These are phyloP conservation scores for Silvanus unidentatus DNA, from an alignment of 2,888 invertebrate genomes.

Conservation along the genomic window DNA sequence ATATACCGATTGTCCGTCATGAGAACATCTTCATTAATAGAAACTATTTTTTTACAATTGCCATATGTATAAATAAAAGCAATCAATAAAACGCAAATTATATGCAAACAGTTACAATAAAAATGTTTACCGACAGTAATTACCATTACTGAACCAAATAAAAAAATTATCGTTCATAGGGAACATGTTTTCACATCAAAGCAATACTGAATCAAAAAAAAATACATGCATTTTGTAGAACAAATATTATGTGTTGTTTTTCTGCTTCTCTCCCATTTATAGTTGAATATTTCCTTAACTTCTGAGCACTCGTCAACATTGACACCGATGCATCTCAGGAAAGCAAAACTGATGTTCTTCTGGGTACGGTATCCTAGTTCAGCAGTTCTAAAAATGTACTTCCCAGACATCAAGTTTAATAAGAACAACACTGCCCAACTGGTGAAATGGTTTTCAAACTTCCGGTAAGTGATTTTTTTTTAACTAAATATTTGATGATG, in stretches of 20 bases:
- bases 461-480: slow-evolving; percentile 73
- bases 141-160: too few species aligned
- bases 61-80: neutral
- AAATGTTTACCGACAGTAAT: too few species aligned
- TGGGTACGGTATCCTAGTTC: slow-evolving; percentile 99
- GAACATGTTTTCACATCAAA: too few species aligned
- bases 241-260: slow-evolving; percentile 6
- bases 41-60: slow-evolving; percentile 1
- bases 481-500: neutral
- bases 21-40: neutral
- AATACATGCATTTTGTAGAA: neutral
- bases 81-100: neutral
- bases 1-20: neutral
- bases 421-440: slow-evolving; percentile 99
- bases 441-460: slow-evolving; percentile 99
- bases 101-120: too few species aligned
- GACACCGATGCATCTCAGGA: slow-evolving; percentile 99
- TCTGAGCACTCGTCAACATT: slow-evolving; percentile 89
- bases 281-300: slow-evolving; percentile 66
- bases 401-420: slow-evolving; percentile 99
- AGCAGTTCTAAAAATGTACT: slow-evolving; percentile 98
- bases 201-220: neutral
- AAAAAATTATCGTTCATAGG: too few species aligned
- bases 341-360: slow-evolving; percentile 99
- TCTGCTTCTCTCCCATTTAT: slow-evolving; percentile 28